Evolutionary conservation across 1,140 invertebrate species (phyloP).

Genomic region (Protaetia brevitarsis): DNA sequence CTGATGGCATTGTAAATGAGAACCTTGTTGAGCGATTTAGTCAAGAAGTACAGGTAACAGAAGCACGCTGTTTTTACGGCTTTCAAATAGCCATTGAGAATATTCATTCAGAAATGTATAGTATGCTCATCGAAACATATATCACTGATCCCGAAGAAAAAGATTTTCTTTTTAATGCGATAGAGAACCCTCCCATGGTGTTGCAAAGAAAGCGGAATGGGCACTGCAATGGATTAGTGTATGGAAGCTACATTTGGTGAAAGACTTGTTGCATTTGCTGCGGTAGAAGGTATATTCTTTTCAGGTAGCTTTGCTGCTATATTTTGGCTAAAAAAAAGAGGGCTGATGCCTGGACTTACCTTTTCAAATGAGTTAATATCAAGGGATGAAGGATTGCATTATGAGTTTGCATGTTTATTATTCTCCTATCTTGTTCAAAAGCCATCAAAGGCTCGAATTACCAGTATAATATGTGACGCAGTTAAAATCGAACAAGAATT

Average conservation of each 20-base stretch:
- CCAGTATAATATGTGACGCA: slow-evolving; percentile 87
- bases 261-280: slow-evolving; percentile 94
- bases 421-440: slow-evolving; percentile 95
- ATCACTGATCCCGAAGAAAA: slow-evolving; percentile 84
- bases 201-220: slow-evolving; percentile 98
- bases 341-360: slow-evolving; percentile 97
- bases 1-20: slow-evolving; percentile 99
- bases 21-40: slow-evolving; percentile 97
- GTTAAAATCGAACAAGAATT: slow-evolving; percentile 98
- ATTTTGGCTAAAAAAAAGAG: slow-evolving; percentile 98
- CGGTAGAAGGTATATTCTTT: slow-evolving; percentile 98
- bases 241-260: slow-evolving; percentile 87
- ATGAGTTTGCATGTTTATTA: slow-evolving; percentile 98
- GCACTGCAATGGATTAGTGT: slow-evolving; percentile 91
- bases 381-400: slow-evolving; percentile 97
- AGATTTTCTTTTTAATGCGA: slow-evolving; percentile 92
- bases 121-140: slow-evolving; percentile 96
- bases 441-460: slow-evolving; percentile 73
- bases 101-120: slow-evolving; percentile 99
- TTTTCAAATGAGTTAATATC: slow-evolving; percentile 99
- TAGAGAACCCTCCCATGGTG: slow-evolving; percentile 95
- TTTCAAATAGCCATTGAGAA: slow-evolving; percentile 99
- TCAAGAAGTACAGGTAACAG: slow-evolving; percentile 95
- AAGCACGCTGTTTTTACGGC: slow-evolving; percentile 98
- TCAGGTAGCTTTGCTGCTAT: slow-evolving; percentile 99